These are phyloP conservation scores for Agapornis canus DNA, from an alignment of 2,797 vertebrate genomes.

Conservation along the genomic window DNA sequence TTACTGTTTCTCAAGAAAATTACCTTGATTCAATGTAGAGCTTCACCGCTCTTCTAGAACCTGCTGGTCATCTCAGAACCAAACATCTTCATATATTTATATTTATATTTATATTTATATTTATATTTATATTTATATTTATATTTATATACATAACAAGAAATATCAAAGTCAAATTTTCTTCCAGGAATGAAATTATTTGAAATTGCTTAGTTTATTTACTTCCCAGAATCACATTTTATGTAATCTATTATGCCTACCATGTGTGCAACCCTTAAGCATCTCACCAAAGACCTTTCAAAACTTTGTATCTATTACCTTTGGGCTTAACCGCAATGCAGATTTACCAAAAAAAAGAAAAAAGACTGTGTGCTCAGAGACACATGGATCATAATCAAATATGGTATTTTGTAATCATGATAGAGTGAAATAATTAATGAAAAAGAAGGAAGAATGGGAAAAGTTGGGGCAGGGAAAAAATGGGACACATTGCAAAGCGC, in stretches of 20 bases:
- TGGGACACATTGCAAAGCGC: fast-evolving
- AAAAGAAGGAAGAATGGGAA: neutral
- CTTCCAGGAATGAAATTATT: conserved; percentile 21
- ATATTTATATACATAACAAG: conserved; percentile 32
- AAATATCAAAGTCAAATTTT: conserved; percentile 30
- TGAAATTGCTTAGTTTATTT: conserved; percentile 44
- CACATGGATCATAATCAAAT: neutral
- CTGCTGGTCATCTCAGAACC: neutral
- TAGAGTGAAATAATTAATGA: neutral
- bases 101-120: conserved; percentile 34
- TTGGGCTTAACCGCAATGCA: neutral
- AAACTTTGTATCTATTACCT: neutral
- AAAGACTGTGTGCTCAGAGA: neutral
- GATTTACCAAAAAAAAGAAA: neutral
- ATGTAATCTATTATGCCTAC: neutral
- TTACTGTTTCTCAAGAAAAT: conserved; percentile 48
- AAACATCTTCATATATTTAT: neutral
- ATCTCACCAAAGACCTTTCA: conserved; percentile 4
- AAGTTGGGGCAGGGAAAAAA: neutral
- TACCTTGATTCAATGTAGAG: conserved; percentile 13
- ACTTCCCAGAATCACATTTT: neutral
- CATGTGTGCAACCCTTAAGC: neutral
- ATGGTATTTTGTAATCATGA: neutral
- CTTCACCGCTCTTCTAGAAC: conserved; percentile 13
- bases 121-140: conserved; percentile 53